A percentile compares a stretch with the other conserved stretches of the same genome.
Evolutionary conservation across 2,113 vertebrate species (phyloP).

Genomic region (Phoenicopterus ruber): DNA sequence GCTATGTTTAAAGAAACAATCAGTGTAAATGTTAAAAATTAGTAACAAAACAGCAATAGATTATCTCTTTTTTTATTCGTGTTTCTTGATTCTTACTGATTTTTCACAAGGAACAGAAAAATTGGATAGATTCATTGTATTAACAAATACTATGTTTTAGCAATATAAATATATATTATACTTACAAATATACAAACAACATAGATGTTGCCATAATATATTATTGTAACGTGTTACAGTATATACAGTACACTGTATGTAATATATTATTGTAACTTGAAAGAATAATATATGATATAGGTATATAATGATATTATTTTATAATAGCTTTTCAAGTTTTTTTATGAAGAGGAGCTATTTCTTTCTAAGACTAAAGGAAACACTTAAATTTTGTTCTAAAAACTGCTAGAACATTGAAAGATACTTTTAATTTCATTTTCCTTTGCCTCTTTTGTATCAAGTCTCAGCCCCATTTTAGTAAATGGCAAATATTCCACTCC

Average conservation of each 20-base stretch:
- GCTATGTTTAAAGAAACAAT: background rate
- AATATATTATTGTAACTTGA: background rate
- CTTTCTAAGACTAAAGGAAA: background rate
- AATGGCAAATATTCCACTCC: background rate
- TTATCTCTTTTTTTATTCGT: background rate
- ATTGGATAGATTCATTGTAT: background rate
- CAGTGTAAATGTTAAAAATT: background rate
- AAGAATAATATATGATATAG: background rate
- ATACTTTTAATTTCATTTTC: background rate
- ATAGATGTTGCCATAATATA: background rate
- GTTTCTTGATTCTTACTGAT: background rate
- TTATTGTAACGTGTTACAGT: background rate
- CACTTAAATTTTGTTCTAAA: background rate
- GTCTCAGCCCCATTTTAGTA: background rate
- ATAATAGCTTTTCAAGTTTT: background rate
- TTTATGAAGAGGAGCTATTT: background rate
- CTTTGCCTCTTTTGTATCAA: background rate
- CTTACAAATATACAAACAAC: background rate
- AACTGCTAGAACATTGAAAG: background rate
- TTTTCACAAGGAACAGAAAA: background rate
- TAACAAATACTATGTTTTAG: background rate
- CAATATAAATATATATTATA: background rate
- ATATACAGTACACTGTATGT: too few relatives aligned
- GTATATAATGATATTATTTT: background rate
- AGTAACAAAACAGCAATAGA: background rate